Conservation (phyloP, 1,140 invertebrate species). For the Neotoxoptera formosana region DNA sequence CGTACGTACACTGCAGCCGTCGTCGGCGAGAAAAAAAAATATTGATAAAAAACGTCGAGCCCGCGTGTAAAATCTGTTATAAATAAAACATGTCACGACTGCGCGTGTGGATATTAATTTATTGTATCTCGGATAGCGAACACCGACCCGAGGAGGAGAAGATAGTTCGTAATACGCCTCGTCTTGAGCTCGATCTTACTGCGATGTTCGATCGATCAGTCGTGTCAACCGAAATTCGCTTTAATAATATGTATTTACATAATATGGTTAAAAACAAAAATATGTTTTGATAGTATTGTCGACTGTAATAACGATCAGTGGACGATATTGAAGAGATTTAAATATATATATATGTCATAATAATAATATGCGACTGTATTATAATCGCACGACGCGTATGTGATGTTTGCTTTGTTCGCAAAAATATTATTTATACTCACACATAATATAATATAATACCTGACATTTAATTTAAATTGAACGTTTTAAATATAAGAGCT, state of each 20-base stretch:
- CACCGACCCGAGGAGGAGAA: neutral
- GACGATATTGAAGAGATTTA: too few species aligned
- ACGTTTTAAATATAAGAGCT: too few species aligned
- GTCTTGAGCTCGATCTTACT: neutral
- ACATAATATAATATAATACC: too few species aligned
- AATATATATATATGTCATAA: too few species aligned
- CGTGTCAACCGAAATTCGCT: neutral
- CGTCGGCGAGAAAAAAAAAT: neutral
- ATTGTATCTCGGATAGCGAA: neutral
- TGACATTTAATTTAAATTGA: too few species aligned
- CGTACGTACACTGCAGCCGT: too few species aligned
- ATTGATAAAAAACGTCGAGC: neutral
- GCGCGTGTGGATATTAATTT: too few species aligned
- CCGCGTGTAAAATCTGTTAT: neutral
- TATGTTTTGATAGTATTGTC: neutral
- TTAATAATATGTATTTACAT: neutral
- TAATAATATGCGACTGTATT: too few species aligned
- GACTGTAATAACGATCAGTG: too few species aligned
- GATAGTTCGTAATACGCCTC: neutral
- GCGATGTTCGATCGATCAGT: neutral
- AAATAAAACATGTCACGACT: neutral
- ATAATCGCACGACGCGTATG: too few species aligned
- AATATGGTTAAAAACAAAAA: neutral
- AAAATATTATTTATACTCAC: too few species aligned
- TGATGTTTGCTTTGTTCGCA: too few species aligned